Evolutionary conservation across 2,888 invertebrate genomes (phyloP).

Genomic region (Leptopilina myrica): DNA sequence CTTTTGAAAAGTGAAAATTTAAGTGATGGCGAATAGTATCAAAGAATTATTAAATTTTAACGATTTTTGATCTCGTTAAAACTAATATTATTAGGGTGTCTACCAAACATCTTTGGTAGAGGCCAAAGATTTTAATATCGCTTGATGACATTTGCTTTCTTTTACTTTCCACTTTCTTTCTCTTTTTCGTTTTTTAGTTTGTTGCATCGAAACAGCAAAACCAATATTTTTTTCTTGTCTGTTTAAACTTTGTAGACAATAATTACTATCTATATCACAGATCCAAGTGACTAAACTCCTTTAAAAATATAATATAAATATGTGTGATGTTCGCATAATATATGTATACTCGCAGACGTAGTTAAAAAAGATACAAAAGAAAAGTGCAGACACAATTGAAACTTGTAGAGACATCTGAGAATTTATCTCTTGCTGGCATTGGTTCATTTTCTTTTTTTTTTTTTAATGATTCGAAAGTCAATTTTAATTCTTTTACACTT

Average conservation of each 20-base stretch:
- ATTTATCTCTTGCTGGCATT: conserved; percentile 59
- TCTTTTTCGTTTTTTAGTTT: conserved; percentile 54
- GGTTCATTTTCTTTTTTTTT: conserved; percentile 30
- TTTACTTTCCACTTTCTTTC: conserved; percentile 37
- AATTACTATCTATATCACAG: conserved; percentile 77
- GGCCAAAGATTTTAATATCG: conserved; percentile 66
- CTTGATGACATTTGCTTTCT: conserved; percentile 68
- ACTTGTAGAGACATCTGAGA: conserved; percentile 63
- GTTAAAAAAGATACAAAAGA: conserved; percentile 67
- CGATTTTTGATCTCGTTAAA: conserved; percentile 60
- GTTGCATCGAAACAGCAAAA: conserved; percentile 70
- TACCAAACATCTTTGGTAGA: conserved; percentile 70
- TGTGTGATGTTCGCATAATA: conserved; percentile 70
- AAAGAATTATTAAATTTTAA: conserved; percentile 56
- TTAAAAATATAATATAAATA: conserved; percentile 75
- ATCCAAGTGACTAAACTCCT: conserved; percentile 77
- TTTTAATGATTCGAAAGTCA: conserved; percentile 25
- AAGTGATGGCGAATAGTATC: conserved; percentile 51
- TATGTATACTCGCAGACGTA: conserved; percentile 65
- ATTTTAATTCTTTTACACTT: neutral
- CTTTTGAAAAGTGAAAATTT: conserved; percentile 43
- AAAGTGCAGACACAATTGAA: conserved; percentile 70
- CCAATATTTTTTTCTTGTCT: conserved; percentile 57
- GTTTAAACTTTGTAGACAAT: conserved; percentile 73
- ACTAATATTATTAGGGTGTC: conserved; percentile 62